A percentile compares a stretch with the other conserved stretches of the same genome.
phyloP scores from a whole-genome alignment of 30 jellyfish, hydroid and myxozoan genomes.

The Sanderia malayensis region DNA sequence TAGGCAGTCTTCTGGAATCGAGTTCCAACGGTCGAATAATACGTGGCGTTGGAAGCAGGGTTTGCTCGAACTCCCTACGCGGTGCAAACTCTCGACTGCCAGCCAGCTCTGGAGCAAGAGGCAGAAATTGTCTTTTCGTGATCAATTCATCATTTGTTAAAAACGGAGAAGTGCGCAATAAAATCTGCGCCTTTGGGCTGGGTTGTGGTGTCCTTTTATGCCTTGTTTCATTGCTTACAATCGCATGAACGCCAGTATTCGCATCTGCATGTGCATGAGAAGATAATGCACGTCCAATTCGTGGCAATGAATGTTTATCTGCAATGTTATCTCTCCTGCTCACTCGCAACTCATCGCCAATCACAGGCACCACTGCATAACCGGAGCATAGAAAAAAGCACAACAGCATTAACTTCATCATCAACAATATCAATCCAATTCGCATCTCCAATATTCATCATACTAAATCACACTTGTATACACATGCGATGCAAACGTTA shows the following conservation, averaged over 20 bases:
- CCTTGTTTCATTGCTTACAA: constrained; percentile 20
- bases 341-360: constrained; percentile 36
- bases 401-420: constrained; percentile 27
- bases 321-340: constrained; percentile 52
- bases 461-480: constrained; percentile 1
- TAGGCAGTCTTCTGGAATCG: constrained; percentile 40
- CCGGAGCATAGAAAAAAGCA: constrained; percentile 30
- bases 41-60: constrained; percentile 60
- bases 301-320: constrained; percentile 34
- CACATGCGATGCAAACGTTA: not conserved
- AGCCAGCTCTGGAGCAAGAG: constrained; percentile 42
- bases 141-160: constrained; percentile 30
- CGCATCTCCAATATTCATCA: constrained; percentile 43
- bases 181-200: constrained; percentile 33
- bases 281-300: not conserved
- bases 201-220: constrained; percentile 41
- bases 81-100: constrained; percentile 40
- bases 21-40: constrained; percentile 51
- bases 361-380: constrained; percentile 59
- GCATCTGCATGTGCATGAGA: too few relatives aligned
- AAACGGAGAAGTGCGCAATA: constrained; percentile 18
- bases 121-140: constrained; percentile 62
- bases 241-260: too few relatives aligned
- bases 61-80: constrained; percentile 45
- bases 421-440: constrained; percentile 8